Percentiles rank a stretch among this genome's conserved stretches.
phyloP scores from a whole-genome alignment of 1,140 invertebrate genomes.

The Drosophila nannoptera region DNA sequence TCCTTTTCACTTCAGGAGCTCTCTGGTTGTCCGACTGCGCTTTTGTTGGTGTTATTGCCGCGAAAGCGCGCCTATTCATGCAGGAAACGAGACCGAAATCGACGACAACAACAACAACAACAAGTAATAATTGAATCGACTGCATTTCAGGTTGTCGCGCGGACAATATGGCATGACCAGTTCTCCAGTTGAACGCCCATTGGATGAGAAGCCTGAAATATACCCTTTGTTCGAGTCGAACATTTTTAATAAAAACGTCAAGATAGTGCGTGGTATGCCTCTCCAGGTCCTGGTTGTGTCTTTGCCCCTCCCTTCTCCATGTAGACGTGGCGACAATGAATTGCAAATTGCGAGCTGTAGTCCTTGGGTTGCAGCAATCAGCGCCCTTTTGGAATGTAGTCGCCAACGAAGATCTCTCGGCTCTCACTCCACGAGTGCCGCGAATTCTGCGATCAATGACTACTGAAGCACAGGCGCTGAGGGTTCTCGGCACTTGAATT shows the following conservation, averaged over 20 bases:
- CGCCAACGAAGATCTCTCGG: conserved; percentile 19
- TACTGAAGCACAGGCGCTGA: background rate
- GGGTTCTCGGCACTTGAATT: background rate
- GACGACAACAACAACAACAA: conserved; percentile 35
- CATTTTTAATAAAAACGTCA: conserved; percentile 60
- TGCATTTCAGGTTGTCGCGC: background rate
- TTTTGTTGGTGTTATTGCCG: conserved; percentile 35
- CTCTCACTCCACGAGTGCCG: conserved; percentile 35
- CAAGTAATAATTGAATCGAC: background rate
- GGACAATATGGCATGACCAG: conserved; percentile 31
- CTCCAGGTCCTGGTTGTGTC: background rate
- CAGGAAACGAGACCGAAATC: conserved; percentile 38
- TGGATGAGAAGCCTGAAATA: conserved; percentile 46
- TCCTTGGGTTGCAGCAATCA: conserved; percentile 42
- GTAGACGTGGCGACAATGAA: conserved; percentile 47
- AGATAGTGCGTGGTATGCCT: conserved; percentile 8
- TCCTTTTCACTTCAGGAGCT: conserved; percentile 21
- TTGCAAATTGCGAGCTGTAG: conserved; percentile 44
- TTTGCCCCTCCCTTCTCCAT: background rate
- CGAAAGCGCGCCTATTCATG: conserved; percentile 21
- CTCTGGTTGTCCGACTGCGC: conserved; percentile 36
- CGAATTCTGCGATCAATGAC: conserved; percentile 26
- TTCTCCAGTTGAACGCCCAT: conserved; percentile 35
- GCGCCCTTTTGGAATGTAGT: background rate
- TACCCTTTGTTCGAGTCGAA: conserved; percentile 37